Evolutionary conservation across 2,797 vertebrate species (phyloP).

Genomic region (Micrastur ruficollis): DNA sequence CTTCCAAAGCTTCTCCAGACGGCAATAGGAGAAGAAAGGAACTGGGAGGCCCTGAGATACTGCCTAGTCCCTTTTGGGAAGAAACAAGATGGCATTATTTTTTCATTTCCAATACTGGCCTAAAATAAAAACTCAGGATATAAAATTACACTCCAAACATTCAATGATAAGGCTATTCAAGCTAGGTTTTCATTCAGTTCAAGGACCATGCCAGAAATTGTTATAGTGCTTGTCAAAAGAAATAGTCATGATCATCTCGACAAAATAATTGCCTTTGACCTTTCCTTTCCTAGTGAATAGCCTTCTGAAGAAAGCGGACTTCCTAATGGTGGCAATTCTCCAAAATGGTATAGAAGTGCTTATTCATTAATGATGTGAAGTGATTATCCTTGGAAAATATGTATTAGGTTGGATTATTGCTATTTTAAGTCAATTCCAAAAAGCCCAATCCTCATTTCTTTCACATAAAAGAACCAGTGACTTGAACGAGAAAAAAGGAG

Average conservation of each 20-base stretch:
- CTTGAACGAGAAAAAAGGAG: background rate
- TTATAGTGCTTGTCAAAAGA: constrained; percentile 7
- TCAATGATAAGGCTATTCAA: background rate
- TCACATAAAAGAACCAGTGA: background rate
- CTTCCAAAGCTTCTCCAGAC: background rate
- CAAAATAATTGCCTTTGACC: constrained; percentile 34
- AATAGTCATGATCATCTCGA: background rate
- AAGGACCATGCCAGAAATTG: background rate
- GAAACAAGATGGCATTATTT: background rate
- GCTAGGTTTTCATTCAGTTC: background rate
- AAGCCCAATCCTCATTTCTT: background rate
- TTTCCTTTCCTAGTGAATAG: constrained; percentile 16
- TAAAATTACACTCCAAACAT: background rate
- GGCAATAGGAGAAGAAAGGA: background rate
- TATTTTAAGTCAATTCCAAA: background rate
- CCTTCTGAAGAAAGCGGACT: background rate
- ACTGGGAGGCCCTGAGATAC: background rate
- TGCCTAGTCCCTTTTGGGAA: background rate
- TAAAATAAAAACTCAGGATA: background rate
- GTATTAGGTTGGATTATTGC: background rate
- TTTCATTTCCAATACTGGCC: background rate
- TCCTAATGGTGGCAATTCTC: constrained; percentile 27
- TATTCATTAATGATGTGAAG: background rate
- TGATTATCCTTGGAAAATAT: background rate
- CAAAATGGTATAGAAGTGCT: constrained; percentile 2